Conservation (phyloP, 2,797 vertebrate genomes). For the Sebastes alutus region DNA sequence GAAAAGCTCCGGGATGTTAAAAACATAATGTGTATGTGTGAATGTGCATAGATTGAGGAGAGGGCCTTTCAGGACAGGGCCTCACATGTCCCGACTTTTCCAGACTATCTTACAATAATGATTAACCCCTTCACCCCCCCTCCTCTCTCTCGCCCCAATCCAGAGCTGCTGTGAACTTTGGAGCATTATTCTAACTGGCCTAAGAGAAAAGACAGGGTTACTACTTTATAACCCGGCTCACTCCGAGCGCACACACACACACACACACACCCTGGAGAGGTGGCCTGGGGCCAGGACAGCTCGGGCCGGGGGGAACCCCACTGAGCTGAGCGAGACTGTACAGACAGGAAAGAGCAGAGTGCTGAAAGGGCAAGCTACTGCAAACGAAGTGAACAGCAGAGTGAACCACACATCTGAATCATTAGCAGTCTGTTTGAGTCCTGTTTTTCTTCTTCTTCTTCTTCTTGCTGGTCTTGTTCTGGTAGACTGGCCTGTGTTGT, state of each 20-base stretch:
- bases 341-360: constrained; percentile 42
- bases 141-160: background rate
- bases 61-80: constrained; percentile 41
- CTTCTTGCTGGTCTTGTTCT: constrained; percentile 33
- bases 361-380: constrained; percentile 43
- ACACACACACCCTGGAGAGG: constrained; percentile 21
- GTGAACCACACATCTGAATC: constrained; percentile 42
- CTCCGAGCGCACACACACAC: background rate
- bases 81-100: constrained; percentile 20
- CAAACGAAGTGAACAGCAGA: constrained; percentile 47
- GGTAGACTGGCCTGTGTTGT: constrained; percentile 36
- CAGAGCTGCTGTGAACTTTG: constrained; percentile 37
- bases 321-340: constrained; percentile 39
- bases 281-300: constrained; percentile 37
- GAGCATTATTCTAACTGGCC: constrained; percentile 52
- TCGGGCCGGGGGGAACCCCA: constrained; percentile 26
- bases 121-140: constrained; percentile 37
- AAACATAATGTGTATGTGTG: constrained; percentile 12
- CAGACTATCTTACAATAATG: constrained; percentile 31
- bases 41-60: constrained; percentile 59
- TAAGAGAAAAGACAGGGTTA: constrained; percentile 61
- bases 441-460: background rate
- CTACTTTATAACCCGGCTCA: constrained; percentile 46
- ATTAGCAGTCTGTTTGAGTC: constrained; percentile 32
- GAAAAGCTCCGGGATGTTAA: constrained; percentile 5